A percentile compares a stretch with the other conserved stretches of the same genome.
phyloP scores from a whole-genome alignment of 2,797 vertebrate species.

The Sarcoramphus papa region DNA sequence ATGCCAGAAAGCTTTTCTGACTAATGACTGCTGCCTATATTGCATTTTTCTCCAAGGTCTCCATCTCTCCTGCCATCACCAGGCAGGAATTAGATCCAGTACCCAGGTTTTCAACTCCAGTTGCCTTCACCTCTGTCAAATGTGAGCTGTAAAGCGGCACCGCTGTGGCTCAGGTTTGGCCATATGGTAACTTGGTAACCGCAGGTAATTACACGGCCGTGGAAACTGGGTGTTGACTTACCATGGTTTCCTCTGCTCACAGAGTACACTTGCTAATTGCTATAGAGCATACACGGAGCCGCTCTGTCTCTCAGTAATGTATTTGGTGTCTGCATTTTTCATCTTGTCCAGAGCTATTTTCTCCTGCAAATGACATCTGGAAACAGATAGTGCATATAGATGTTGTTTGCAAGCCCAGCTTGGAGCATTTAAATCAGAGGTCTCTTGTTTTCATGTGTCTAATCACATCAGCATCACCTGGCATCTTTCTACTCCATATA shows the following conservation, averaged over 20 bases:
- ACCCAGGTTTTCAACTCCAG: background rate
- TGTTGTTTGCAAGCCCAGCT: background rate
- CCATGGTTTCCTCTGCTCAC: background rate
- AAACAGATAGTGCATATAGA: background rate
- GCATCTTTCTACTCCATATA: background rate
- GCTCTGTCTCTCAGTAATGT: background rate
- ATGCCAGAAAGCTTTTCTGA: background rate
- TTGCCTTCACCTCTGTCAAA: background rate
- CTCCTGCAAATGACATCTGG: background rate
- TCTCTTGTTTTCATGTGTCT: background rate
- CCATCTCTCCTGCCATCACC: background rate
- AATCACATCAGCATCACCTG: background rate
- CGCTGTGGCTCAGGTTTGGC: accelerated
- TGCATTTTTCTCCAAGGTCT: background rate
- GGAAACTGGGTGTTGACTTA: background rate
- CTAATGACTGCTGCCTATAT: background rate
- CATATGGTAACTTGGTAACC: accelerated
- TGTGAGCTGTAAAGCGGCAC: background rate
- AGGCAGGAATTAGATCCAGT: background rate
- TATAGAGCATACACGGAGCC: accelerated
- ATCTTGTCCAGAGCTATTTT: background rate
- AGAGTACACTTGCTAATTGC: background rate
- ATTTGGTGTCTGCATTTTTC: background rate
- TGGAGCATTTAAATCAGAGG: background rate
- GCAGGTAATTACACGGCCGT: accelerated